Conservation (phyloP, 2,113 vertebrate genomes). For the Puntigrus tetrazona region DNA sequence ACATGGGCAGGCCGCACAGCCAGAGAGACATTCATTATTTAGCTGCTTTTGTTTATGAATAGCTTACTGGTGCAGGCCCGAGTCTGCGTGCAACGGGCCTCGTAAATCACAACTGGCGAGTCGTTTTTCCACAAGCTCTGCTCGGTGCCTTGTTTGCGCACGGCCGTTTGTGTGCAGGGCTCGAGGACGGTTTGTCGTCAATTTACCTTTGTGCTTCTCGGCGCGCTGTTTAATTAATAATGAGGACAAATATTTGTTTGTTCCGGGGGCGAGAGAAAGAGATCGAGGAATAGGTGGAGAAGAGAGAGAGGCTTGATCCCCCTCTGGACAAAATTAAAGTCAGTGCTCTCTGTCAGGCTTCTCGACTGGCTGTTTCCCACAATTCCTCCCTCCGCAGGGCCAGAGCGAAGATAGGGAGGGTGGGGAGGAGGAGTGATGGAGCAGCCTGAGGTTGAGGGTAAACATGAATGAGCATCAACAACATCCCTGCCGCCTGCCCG, state of each 20-base stretch:
- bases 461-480: constrained; percentile 62
- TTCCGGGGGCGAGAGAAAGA: constrained; percentile 64
- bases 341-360: constrained; percentile 65
- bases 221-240: constrained; percentile 91
- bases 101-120: constrained; percentile 83
- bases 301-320: constrained; percentile 56
- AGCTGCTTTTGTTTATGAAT: constrained; percentile 96
- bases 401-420: constrained; percentile 35
- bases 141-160: constrained; percentile 35
- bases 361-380: constrained; percentile 55
- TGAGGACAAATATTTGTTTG: constrained; percentile 92
- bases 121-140: constrained; percentile 40
- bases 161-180: constrained; percentile 50
- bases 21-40: constrained; percentile 95
- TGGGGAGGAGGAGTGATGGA: constrained; percentile 45
- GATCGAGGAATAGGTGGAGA: constrained; percentile 26
- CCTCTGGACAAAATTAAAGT: constrained; percentile 72
- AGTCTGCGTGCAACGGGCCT: constrained; percentile 78
- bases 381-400: constrained; percentile 49
- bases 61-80: constrained; percentile 91
- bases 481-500: constrained; percentile 42
- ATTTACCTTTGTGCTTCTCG: constrained; percentile 73
- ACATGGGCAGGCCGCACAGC: constrained; percentile 78
- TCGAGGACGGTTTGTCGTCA: constrained; percentile 73
- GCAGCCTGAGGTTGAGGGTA: constrained; percentile 53